Evolutionary conservation across 2,113 vertebrate genomes (phyloP).

Genomic region (Dasypus novemcinctus): DNA sequence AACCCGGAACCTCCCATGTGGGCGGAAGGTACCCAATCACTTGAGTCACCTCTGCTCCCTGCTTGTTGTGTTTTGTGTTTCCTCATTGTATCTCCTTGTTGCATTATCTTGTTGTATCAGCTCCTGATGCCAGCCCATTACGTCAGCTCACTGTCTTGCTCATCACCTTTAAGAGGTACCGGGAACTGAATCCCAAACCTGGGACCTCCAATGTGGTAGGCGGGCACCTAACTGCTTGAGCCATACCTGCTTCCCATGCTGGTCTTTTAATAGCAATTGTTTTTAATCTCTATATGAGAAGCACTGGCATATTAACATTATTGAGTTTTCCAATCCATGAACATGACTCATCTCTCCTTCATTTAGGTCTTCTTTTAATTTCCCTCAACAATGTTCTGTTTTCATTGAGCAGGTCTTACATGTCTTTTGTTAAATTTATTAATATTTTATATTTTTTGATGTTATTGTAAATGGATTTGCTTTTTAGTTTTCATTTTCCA

Average conservation of each 20-base stretch:
- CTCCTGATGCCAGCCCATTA: no score
- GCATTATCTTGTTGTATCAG: no score
- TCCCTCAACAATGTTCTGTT: not conserved
- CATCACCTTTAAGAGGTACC: no score
- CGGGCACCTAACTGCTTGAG: no score
- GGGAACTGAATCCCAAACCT: no score
- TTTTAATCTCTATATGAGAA: not conserved
- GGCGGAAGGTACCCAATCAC: no score
- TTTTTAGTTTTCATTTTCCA: slow-evolving; percentile 29
- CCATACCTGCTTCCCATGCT: not conserved
- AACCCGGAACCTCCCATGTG: no score
- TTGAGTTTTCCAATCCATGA: not conserved
- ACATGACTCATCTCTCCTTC: not conserved
- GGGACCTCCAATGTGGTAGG: no score
- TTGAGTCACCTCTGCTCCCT: no score
- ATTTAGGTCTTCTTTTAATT: slow-evolving; percentile 8
- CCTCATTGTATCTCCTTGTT: no score
- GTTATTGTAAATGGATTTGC: no score
- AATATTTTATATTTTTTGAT: not conserved
- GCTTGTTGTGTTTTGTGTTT: not conserved
- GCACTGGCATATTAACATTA: not conserved
- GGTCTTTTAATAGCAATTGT: not conserved
- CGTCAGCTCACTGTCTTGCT: no score
- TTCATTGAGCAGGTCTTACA: not conserved
- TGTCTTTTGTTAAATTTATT: not conserved